Conservation (phyloP, 2,888 invertebrate genomes). For the Urechis unicinctus region DNA sequence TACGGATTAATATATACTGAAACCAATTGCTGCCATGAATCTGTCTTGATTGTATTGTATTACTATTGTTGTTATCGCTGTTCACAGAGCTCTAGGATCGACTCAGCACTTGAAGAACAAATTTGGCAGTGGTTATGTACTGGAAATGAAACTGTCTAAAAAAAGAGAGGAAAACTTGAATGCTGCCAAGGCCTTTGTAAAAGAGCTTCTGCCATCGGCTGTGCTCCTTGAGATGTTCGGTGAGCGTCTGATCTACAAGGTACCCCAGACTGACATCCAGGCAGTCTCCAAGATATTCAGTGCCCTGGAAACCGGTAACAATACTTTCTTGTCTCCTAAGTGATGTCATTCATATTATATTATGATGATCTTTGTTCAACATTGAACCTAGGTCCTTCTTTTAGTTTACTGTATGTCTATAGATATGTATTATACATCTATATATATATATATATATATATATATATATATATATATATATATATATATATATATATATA, state of each 20-base stretch:
- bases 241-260: constrained; percentile 71
- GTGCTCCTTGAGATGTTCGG: constrained; percentile 71
- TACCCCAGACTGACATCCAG: constrained; percentile 70
- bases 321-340: no score
- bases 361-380: no score
- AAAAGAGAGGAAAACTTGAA: no score
- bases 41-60: no score
- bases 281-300: constrained; percentile 73
- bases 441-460: no score
- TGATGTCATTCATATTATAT: no score
- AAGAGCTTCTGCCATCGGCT: constrained; percentile 65
- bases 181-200: constrained; percentile 55
- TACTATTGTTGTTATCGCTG: no score
- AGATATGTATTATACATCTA: no score
- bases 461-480: no score
- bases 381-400: no score
- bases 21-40: not conserved
- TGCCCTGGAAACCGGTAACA: constrained; percentile 70
- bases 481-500: no score
- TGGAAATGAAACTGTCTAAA: constrained; percentile 68
- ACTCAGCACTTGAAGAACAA: constrained; percentile 81
- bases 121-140: constrained; percentile 77
- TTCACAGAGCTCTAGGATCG: constrained; percentile 69
- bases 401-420: no score
- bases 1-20: not conserved